Conservation (phyloP, 92 coral and sea anemone species). For the Porites rus region DNA sequence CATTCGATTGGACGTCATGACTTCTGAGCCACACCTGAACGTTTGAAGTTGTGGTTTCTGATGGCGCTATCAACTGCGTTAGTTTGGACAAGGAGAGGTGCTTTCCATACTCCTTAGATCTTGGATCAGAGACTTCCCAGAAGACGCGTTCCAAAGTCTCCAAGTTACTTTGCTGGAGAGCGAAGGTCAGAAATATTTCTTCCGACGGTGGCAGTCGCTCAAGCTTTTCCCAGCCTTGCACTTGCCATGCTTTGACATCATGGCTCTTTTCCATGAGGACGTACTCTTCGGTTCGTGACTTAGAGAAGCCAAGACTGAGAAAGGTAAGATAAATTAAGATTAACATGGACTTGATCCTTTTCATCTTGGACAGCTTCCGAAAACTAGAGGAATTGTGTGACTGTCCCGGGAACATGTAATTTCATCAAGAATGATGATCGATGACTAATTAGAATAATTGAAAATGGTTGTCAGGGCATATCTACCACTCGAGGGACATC, state of each 20-base stretch:
- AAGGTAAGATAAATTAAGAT: constrained; percentile 3
- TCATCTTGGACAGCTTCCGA: neutral
- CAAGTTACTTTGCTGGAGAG: constrained; percentile 92
- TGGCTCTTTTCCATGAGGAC: constrained; percentile 78
- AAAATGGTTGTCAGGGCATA: too few relatives aligned
- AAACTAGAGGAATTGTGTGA: constrained; percentile 33
- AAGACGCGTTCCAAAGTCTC: constrained; percentile 78
- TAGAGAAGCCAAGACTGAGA: neutral
- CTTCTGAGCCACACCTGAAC: constrained; percentile 76
- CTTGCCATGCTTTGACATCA: constrained; percentile 81
- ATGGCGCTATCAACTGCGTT: constrained; percentile 76
- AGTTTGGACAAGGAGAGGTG: constrained; percentile 73
- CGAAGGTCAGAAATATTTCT: constrained; percentile 83
- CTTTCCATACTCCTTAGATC: constrained; percentile 77
- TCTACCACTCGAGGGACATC: too few relatives aligned
- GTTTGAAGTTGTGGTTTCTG: constrained; percentile 57
- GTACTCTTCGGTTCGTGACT: constrained; percentile 9
- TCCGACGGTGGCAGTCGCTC: constrained; percentile 75
- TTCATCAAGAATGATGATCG: too few relatives aligned
- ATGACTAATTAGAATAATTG: too few relatives aligned
- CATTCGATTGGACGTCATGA: constrained; percentile 59
- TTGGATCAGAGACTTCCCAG: constrained; percentile 95
- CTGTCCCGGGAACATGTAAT: neutral
- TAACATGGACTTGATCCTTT: neutral
- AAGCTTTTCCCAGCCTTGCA: constrained; percentile 79